A percentile compares a stretch with the other conserved stretches of the same genome.
These are phyloP conservation scores for Nesometra sesokonis DNA, from an alignment of 35 echinoderm and acorn worm species.

Conservation along the genomic window DNA sequence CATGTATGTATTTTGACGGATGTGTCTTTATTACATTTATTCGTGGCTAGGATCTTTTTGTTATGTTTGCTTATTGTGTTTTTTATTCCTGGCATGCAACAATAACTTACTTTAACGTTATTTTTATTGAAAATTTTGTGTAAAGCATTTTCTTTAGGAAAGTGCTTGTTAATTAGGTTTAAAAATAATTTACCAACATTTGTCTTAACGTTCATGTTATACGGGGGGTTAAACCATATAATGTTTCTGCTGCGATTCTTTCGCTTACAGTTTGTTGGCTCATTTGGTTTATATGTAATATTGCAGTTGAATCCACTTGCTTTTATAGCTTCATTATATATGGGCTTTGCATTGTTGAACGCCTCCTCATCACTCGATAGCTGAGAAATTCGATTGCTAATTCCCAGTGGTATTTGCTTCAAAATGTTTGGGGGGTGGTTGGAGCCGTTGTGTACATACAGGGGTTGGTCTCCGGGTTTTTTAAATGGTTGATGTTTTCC, in stretches of 20 bases:
- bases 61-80: background rate
- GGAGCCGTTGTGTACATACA: too few relatives aligned
- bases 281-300: background rate
- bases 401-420: background rate
- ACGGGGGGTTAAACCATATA: conserved; percentile 21
- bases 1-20: too few relatives aligned
- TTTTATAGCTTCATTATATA: background rate
- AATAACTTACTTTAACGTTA: conserved; percentile 14
- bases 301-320: background rate
- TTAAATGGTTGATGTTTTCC: background rate
- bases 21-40: too few relatives aligned
- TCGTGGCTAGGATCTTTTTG: too few relatives aligned
- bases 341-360: background rate
- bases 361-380: background rate
- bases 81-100: background rate
- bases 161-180: conserved; percentile 21
- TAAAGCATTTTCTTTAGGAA: conserved; percentile 5
- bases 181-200: conserved; percentile 16
- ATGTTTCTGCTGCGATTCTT: conserved; percentile 13
- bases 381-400: background rate
- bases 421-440: too few relatives aligned
- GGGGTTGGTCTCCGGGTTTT: too few relatives aligned
- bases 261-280: background rate
- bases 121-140: conserved; percentile 21
- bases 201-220: background rate